A percentile compares a stretch with the other conserved stretches of the same genome.
These are phyloP conservation scores for Diabrotica undecimpunctata DNA, from an alignment of 1,140 invertebrate genomes.

Conservation along the genomic window DNA sequence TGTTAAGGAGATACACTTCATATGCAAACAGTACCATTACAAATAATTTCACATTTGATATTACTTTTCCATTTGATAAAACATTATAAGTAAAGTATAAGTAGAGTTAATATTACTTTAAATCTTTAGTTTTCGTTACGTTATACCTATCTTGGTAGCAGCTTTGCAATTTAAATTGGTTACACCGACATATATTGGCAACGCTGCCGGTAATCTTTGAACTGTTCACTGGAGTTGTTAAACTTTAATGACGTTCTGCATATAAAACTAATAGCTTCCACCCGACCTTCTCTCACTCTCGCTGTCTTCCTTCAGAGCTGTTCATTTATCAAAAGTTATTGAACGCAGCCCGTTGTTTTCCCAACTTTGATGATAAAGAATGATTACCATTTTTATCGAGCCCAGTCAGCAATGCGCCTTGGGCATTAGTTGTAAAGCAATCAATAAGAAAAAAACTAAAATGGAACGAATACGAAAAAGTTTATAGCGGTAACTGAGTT, in stretches of 20 bases:
- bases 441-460: not conserved
- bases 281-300: not conserved
- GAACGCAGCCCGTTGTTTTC: constrained; percentile 7
- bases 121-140: too few relatives aligned
- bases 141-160: too few relatives aligned
- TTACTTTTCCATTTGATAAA: too few relatives aligned
- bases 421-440: not conserved
- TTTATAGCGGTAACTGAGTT: too few relatives aligned
- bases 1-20: too few relatives aligned
- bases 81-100: too few relatives aligned
- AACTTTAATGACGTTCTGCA: constrained; percentile 12
- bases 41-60: too few relatives aligned
- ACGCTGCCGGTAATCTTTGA: not conserved
- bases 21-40: too few relatives aligned
- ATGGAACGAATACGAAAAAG: too few relatives aligned
- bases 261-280: constrained; percentile 14
- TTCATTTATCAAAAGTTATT: constrained; percentile 12
- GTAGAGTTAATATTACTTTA: too few relatives aligned
- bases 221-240: constrained; percentile 9
- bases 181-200: not conserved
- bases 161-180: too few relatives aligned
- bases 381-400: constrained; percentile 5
- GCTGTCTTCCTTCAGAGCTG: not conserved
- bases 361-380: constrained; percentile 9
- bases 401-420: not conserved